phyloP scores from a whole-genome alignment of 2,113 vertebrate genomes.

The Ctenodactylus gundi region DNA sequence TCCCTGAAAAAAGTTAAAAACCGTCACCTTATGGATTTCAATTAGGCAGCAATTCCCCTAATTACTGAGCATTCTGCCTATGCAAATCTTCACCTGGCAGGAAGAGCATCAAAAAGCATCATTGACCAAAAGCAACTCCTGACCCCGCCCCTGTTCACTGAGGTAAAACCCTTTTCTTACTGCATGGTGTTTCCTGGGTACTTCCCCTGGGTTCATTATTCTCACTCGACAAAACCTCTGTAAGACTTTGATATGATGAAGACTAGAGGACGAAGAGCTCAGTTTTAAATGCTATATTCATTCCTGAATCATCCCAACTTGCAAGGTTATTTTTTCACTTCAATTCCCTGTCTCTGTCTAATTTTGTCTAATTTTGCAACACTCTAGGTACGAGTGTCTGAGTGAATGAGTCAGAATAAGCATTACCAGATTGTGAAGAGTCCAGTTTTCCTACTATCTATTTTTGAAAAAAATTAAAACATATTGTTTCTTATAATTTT shows the following conservation, averaged over 20 bases:
- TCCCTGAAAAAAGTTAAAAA: not conserved
- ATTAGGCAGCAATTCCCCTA: not conserved
- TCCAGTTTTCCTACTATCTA: conserved; percentile 44
- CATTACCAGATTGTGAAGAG: conserved; percentile 10
- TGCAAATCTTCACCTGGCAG: conserved; percentile 11
- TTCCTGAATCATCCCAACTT: conserved; percentile 5
- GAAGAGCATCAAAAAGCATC: not conserved
- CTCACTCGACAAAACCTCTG: conserved; percentile 47
- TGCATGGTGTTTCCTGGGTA: not conserved
- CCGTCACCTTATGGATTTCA: not conserved
- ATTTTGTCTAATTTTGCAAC: conserved; percentile 39
- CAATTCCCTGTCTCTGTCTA: conserved; percentile 10
- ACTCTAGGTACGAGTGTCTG: not conserved
- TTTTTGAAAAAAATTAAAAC: conserved; percentile 10
- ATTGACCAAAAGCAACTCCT: not conserved
- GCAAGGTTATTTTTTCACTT: not conserved
- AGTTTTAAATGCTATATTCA: conserved; percentile 44
- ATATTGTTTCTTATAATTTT: conserved; percentile 41
- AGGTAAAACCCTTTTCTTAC: conserved; percentile 2
- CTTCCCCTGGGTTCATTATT: conserved; percentile 42
- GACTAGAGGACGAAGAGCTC: conserved; percentile 9
- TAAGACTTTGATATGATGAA: not conserved
- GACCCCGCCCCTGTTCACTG: not conserved
- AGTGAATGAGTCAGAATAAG: conserved; percentile 22
- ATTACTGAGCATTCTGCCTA: not conserved